Percentiles rank a stretch among this genome's conserved stretches.
Evolutionary conservation across 64 coral and sea anemone genomes (phyloP).

Genomic region (Pocillopora verrucosa): DNA sequence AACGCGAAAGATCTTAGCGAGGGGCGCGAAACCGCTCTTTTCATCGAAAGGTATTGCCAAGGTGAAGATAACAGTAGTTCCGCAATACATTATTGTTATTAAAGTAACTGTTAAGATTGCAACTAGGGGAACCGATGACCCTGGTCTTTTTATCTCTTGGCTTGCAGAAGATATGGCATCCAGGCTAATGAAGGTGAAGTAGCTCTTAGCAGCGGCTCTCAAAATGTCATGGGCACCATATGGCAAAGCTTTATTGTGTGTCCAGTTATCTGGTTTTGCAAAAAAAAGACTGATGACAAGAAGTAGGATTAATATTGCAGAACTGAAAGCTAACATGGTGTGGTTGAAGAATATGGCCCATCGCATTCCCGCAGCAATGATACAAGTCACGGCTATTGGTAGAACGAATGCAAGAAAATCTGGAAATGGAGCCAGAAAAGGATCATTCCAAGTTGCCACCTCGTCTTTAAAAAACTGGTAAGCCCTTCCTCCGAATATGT

Average conservation of each 20-base stretch:
- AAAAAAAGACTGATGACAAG: constrained; percentile 16
- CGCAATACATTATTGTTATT: constrained; percentile 21
- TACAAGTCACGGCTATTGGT: not conserved
- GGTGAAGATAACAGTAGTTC: constrained; percentile 8
- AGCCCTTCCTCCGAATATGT: not conserved
- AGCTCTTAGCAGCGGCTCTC: constrained; percentile 3
- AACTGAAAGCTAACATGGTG: constrained; percentile 11
- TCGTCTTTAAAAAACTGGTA: constrained; percentile 32
- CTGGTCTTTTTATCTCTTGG: constrained; percentile 7
- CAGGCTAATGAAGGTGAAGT: constrained; percentile 39
- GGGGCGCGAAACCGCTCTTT: constrained; percentile 23
- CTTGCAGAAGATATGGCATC: constrained; percentile 42
- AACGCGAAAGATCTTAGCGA: constrained; percentile 34
- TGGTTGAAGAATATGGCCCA: not conserved
- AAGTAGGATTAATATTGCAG: constrained; percentile 10
- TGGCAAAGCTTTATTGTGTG: not conserved
- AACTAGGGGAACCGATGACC: not conserved
- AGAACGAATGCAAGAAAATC: constrained; percentile 28
- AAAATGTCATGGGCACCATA: constrained; percentile 18
- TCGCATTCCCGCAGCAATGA: constrained; percentile 20
- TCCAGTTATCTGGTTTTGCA: constrained; percentile 29
- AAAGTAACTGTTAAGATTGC: constrained; percentile 10
- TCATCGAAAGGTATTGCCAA: constrained; percentile 16
- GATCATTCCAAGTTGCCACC: constrained; percentile 10
- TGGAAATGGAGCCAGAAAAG: constrained; percentile 29